Evolutionary conservation across 2,797 vertebrate species (phyloP).

Genomic region (Gambusia yucatana): DNA sequence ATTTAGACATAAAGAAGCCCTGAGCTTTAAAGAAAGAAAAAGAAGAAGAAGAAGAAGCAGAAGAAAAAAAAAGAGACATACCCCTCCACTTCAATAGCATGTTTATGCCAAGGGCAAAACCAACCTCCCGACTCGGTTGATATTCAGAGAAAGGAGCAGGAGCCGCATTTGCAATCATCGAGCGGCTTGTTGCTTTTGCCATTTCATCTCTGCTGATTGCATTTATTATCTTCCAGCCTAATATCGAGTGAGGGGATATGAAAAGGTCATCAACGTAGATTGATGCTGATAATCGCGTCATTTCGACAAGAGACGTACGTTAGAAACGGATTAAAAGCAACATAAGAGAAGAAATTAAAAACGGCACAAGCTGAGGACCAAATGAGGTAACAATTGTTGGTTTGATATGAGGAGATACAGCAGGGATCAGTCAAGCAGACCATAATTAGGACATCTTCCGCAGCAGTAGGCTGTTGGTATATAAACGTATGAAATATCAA

Average conservation of each 20-base stretch:
- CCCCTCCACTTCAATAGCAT: conserved; percentile 50
- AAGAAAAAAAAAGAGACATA: conserved; percentile 36
- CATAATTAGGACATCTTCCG: conserved; percentile 49
- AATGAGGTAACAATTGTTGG: conserved; percentile 59
- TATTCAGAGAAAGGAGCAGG: conserved; percentile 59
- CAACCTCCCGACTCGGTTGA: conserved; percentile 50
- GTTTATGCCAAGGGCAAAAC: conserved; percentile 63
- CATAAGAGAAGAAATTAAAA: conserved; percentile 44
- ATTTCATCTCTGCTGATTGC: conserved; percentile 64
- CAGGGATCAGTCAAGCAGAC: conserved; percentile 37
- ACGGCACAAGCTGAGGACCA: conserved; percentile 31
- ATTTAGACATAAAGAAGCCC: conserved; percentile 53
- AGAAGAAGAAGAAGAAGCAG: too few species aligned
- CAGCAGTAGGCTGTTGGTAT: conserved; percentile 38
- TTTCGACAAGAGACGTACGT: conserved; percentile 34
- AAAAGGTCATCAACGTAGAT: conserved; percentile 47
- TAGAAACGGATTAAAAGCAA: conserved; percentile 31
- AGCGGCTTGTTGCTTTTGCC: conserved; percentile 54
- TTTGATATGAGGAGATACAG: conserved; percentile 42
- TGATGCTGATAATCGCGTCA: conserved; percentile 45
- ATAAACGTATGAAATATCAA: conserved; percentile 85
- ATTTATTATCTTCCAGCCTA: conserved; percentile 59
- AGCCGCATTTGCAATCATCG: conserved; percentile 61
- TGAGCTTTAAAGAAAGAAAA: conserved; percentile 55
- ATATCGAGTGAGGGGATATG: conserved; percentile 46